These are phyloP conservation scores for Limonius californicus DNA, from an alignment of 1,140 invertebrate genomes.

Conservation along the genomic window DNA sequence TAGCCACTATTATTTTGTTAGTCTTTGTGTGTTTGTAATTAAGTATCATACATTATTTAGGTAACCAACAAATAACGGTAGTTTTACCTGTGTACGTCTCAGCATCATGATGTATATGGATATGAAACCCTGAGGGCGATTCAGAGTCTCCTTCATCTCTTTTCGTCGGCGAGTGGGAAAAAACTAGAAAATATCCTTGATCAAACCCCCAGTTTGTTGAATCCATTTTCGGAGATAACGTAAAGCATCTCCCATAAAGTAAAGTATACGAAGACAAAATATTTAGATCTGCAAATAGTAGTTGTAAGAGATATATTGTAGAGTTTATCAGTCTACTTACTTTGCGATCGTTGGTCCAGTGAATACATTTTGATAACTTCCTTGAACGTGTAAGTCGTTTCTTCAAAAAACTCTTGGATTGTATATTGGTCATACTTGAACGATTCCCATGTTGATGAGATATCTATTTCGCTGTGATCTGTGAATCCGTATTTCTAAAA, in stretches of 20 bases:
- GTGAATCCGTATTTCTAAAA: background rate
- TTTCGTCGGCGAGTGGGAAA: no score
- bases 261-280: background rate
- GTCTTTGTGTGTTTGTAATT: no score
- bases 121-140: no score
- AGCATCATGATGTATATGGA: no score
- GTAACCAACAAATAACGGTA: no score
- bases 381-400: conserved; percentile 29
- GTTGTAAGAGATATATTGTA: conserved; percentile 20
- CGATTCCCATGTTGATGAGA: background rate
- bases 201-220: no score
- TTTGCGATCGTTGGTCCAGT: no score
- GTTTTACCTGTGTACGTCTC: no score
- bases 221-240: conserved; percentile 22
- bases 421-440: background rate
- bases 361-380: conserved; percentile 14
- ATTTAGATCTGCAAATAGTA: background rate
- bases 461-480: background rate
- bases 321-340: background rate
- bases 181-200: no score
- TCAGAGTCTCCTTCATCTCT: no score
- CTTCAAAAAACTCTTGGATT: conserved; percentile 14
- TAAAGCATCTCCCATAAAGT: conserved; percentile 29
- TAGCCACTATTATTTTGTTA: no score
- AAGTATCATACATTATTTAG: no score